phyloP scores from a whole-genome alignment of 2,888 invertebrate species.

The Artemia sinica region DNA sequence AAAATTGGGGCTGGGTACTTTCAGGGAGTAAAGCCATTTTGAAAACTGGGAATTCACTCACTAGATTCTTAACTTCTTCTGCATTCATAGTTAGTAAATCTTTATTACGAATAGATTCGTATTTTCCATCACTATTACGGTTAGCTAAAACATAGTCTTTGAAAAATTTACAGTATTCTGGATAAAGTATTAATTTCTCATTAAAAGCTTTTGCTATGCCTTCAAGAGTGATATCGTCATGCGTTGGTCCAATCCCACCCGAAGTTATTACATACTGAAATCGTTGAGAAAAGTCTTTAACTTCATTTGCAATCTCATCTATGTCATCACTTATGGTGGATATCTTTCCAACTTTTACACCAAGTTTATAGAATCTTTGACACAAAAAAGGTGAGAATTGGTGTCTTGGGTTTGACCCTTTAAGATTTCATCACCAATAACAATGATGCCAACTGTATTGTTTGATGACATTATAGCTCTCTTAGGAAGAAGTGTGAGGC shows the following conservation, averaged over 20 bases:
- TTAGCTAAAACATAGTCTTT: background rate
- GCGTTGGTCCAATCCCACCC: slow-evolving; percentile 60
- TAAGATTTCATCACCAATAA: slow-evolving; percentile 59
- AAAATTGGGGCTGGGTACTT: slow-evolving; percentile 15
- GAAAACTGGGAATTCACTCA: slow-evolving; percentile 22
- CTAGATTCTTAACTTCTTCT: background rate
- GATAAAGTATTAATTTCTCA: slow-evolving; percentile 31
- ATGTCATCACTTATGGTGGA: slow-evolving; percentile 48
- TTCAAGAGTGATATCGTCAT: slow-evolving; percentile 57
- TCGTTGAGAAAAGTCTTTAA: slow-evolving; percentile 40
- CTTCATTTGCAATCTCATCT: slow-evolving; percentile 44
- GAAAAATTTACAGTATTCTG: slow-evolving; percentile 29
- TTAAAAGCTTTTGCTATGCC: slow-evolving; percentile 40
- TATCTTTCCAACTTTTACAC: slow-evolving; percentile 45
- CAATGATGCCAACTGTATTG: slow-evolving; percentile 27
- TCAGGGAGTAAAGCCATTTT: slow-evolving; percentile 24
- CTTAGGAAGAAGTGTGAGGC: too few relatives aligned
- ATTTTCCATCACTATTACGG: background rate
- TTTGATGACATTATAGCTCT: background rate
- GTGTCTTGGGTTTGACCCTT: slow-evolving; percentile 51
- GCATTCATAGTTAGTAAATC: background rate
- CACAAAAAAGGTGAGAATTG: slow-evolving; percentile 45
- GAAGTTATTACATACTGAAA: slow-evolving; percentile 52
- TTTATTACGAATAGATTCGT: background rate
- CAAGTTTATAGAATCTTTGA: slow-evolving; percentile 41